Evolutionary conservation across 2,113 vertebrate species (phyloP), one percentile per base, ranked within the genome.

Genomic region (Boleophthalmus pectinirostris): DNA sequence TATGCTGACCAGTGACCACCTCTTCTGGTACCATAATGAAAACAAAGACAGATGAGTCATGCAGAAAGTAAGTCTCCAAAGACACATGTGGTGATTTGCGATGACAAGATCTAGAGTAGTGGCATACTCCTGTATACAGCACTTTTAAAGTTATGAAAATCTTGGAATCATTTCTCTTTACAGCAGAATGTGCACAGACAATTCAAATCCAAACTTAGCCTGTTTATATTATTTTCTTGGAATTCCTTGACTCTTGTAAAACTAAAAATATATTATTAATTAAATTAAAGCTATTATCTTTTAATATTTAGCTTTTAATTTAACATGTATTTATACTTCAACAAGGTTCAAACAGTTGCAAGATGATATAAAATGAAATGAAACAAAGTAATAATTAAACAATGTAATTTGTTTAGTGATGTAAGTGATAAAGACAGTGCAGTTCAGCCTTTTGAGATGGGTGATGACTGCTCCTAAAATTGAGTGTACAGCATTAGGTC

Each of bases 1-100:
- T 43, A 70, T 58, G 51, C 33, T 53, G 54, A 60, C 53, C 38
- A 43, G 8, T 11, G 38, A 43, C 38, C 23, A n/a, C 38, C 54
- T 66, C 63, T 79, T 56, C 47, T 74, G 11, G 54, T 69, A 18
- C 43, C 38, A 53, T 14, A 49, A 33, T 63, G 38, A 45, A 75
- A 77, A 46, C 0, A 21, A 25, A 51, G 11, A 46, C 8, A 46
- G 21, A 24, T 82, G 86, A 91, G 77, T 89, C 84, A 88, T 77
- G 43, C 78, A 77, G 46, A 72, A 73, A 75, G 54, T 72, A 73
- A 57, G 53, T 72, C 82, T 74, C 68, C 57, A 69, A 70, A 74
- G 63, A 70, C 33, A 64, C 49, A 21, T 64, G 3, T 18, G 18
- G 61, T 25, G 81, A 68, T 74, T 38, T 33, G 63, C 73, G 82